Evolutionary conservation across 2,888 invertebrate genomes (phyloP).

Genomic region (Oasisia sp.): DNA sequence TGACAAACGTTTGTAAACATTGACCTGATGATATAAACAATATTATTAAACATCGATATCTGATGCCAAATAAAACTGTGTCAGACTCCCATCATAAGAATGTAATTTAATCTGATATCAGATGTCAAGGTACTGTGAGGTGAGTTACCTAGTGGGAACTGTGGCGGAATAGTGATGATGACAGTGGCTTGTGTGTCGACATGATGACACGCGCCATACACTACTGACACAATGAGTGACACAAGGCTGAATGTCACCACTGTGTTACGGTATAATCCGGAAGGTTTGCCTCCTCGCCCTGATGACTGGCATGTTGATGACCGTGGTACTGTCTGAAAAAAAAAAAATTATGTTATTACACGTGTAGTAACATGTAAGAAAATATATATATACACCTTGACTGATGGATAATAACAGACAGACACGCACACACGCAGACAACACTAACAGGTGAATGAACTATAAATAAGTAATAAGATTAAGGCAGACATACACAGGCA

Average conservation of each 20-base stretch:
- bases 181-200: background rate
- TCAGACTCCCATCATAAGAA: no score
- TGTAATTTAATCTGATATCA: no score
- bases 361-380: background rate
- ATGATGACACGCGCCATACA: background rate
- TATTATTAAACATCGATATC: no score
- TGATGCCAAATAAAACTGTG: no score
- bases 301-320: background rate
- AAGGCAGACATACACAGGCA: background rate
- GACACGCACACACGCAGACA: background rate
- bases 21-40: no score
- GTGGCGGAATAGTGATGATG: background rate
- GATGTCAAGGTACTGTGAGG: no score
- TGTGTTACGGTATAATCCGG: background rate
- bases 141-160: background rate
- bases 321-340: background rate
- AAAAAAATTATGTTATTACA: background rate
- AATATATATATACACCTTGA: background rate
- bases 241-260: conserved; percentile 7
- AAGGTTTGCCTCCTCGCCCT: background rate
- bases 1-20: no score
- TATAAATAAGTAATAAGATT: background rate
- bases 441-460: background rate
- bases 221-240: background rate
- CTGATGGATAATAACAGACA: background rate